These are phyloP conservation scores for Alloscopus bannaensis DNA, from an alignment of 2,888 invertebrate genomes.

Conservation along the genomic window DNA sequence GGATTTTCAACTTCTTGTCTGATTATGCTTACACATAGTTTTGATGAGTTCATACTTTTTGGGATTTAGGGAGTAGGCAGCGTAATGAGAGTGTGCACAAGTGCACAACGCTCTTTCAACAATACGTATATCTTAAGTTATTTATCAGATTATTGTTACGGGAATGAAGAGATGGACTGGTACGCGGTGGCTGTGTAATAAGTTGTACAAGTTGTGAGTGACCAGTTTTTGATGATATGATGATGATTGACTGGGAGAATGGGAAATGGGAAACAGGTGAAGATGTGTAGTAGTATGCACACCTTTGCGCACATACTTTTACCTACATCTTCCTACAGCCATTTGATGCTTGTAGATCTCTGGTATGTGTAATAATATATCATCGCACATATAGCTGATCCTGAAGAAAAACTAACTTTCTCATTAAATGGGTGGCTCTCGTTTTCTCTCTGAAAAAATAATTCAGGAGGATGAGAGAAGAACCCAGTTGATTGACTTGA, in stretches of 20 bases:
- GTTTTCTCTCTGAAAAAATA: slow-evolving; percentile 43
- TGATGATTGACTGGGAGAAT: slow-evolving; percentile 39
- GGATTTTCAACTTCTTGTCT: no score
- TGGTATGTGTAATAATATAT: slow-evolving; percentile 39
- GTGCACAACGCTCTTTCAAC: no score
- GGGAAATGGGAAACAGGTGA: not conserved
- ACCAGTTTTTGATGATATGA: slow-evolving; percentile 31
- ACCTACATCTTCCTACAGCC: no score
- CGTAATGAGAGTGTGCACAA: no score
- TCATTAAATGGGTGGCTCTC: slow-evolving; percentile 64
- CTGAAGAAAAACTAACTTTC: slow-evolving; percentile 63
- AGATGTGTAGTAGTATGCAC: no score
- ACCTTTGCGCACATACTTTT: not conserved
- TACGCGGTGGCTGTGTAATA: slow-evolving; percentile 1
- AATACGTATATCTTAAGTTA: no score
- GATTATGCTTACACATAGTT: no score
- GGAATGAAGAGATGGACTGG: slow-evolving; percentile 1
- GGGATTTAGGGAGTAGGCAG: no score
- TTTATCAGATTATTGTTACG: slow-evolving; percentile 14
- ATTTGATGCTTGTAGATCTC: slow-evolving; percentile 7
- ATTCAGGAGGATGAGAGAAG: slow-evolving; percentile 43
- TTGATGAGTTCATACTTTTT: no score
- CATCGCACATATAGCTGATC: slow-evolving; percentile 53
- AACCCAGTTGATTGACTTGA: slow-evolving; percentile 63
- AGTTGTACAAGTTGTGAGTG: slow-evolving; percentile 1